Evolutionary conservation across 1,140 invertebrate species (phyloP).

Genomic region (Temnothorax nylanderi): DNA sequence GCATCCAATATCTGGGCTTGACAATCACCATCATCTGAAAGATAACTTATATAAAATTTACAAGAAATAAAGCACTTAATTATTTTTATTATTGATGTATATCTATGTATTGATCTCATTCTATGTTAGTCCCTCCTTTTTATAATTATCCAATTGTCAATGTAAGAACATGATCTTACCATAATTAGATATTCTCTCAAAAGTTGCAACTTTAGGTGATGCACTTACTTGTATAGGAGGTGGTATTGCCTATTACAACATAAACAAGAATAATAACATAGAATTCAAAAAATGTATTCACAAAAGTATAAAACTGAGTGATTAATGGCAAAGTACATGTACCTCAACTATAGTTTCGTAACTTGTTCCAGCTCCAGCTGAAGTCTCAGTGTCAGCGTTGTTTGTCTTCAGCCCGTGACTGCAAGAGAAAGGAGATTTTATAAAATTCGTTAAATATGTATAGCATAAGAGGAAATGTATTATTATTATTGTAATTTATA

Average conservation of each 20-base stretch:
- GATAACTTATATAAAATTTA: not conserved
- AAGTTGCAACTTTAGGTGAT: not conserved
- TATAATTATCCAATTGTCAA: constrained; percentile 12
- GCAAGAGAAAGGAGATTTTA: not conserved
- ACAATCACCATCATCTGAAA: not conserved
- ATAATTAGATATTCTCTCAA: not conserved
- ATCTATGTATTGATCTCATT: not conserved
- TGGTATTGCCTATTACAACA: not conserved
- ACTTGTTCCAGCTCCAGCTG: constrained; percentile 23
- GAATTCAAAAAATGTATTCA: not conserved
- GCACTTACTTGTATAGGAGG: not conserved
- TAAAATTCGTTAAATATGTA: constrained; percentile 19
- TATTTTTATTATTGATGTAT: not conserved
- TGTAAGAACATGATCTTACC: not conserved
- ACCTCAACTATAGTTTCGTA: not conserved
- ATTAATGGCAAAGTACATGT: constrained; percentile 11
- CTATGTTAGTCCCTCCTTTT: constrained; percentile 48
- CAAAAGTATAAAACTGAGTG: not conserved
- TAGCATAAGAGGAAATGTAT: constrained; percentile 58
- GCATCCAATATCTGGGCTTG: not conserved
- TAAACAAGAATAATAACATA: not conserved
- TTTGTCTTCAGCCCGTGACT: not conserved
- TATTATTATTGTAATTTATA: constrained; percentile 17
- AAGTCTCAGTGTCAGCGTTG: not conserved
- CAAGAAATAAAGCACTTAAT: not conserved